Base-by-base conservation (phyloP, 2,888 invertebrate genomes). In the Baccha elongata region DNA sequence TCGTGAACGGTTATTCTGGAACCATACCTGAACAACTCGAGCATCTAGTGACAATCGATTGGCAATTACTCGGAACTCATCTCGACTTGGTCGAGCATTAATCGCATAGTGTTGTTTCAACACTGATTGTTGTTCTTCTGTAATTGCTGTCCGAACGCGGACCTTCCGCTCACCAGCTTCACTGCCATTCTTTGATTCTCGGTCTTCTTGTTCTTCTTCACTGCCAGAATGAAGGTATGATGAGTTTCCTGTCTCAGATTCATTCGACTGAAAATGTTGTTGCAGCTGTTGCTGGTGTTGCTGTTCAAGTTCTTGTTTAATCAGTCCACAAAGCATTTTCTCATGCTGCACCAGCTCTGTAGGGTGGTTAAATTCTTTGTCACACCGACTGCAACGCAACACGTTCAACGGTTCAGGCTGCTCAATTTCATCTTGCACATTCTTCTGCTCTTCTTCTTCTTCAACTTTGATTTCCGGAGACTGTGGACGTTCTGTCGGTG, bases 11-110 rank as follows among this genome's bases (percentile, higher is more conserved):
- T 96, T 97, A 90, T 98, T 98, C 91, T 98, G 98, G 89, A 98
- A 98, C 98, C 98, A 98, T 5, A 98, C 98, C 92, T 98, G 95
- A 3, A 96, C 96, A 1, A 96, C 96, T 72, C 96, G 92, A 44
- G 95, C 94, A 69, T 95, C 95, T 86, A 95, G 94, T 64, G 94
- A 94, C 44, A 95, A 92, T 78, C 92, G 93, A 17, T 95, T 94
- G 2, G 98, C 98, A 86, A 99, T 97, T 88, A 95, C 94, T 62
- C 95, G 95, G 86, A 99, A 94, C 88, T 99, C 99, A 86, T 98
- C 98, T 55, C 98, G 95, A 88, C 97, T 97, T 1, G 99, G 99
- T 79, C 98, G 93, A 7, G 98, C 96, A 91, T 99, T 99, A 17
- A 94, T 90, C 58, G 95, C 93, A 90, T 98, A 99, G 89, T 97